A percentile compares a stretch with the other conserved stretches of the same genome.
These are phyloP conservation scores for Sardinella longiceps DNA, from an alignment of 2,797 vertebrate species.

Conservation along the genomic window DNA sequence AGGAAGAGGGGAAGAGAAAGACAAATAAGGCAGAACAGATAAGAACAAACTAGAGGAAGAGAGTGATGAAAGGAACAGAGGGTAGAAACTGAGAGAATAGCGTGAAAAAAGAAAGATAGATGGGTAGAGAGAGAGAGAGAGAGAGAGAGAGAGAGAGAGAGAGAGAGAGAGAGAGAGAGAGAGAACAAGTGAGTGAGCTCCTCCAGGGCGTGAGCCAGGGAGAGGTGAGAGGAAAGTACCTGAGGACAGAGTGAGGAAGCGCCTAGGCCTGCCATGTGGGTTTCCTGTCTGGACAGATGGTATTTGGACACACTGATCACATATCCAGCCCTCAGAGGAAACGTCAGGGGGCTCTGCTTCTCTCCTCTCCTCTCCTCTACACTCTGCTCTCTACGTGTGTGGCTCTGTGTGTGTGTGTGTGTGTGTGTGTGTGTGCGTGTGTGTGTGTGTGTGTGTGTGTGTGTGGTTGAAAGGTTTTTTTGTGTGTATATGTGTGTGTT, in stretches of 20 bases:
- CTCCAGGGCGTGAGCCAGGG: slow-evolving; percentile 1
- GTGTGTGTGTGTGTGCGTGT: slow-evolving; percentile 15
- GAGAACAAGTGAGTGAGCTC: background rate
- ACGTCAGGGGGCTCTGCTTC: slow-evolving; percentile 16
- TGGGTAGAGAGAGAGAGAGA: background rate
- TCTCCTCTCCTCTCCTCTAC: background rate
- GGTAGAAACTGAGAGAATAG: background rate
- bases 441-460: slow-evolving; percentile 25
- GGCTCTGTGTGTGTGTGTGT: slow-evolving; percentile 33
- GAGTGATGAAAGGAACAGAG: background rate
- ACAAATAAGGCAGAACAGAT: background rate
- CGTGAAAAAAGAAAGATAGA: background rate
- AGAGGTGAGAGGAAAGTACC: slow-evolving; percentile 26
- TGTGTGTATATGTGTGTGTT: background rate
- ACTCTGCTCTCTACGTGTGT: background rate
- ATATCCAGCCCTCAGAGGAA: slow-evolving; percentile 44
- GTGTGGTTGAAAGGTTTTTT: background rate
- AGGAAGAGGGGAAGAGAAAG: background rate
- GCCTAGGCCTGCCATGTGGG: slow-evolving; percentile 37
- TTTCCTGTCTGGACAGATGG: slow-evolving; percentile 50
- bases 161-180: background rate
- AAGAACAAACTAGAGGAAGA: background rate
- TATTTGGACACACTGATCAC: slow-evolving; percentile 50
- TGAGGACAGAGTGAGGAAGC: slow-evolving; percentile 38
- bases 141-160: background rate